Evolutionary conservation across 2,888 invertebrate genomes (phyloP).

Genomic region (Nephrocerus scutellatus): DNA sequence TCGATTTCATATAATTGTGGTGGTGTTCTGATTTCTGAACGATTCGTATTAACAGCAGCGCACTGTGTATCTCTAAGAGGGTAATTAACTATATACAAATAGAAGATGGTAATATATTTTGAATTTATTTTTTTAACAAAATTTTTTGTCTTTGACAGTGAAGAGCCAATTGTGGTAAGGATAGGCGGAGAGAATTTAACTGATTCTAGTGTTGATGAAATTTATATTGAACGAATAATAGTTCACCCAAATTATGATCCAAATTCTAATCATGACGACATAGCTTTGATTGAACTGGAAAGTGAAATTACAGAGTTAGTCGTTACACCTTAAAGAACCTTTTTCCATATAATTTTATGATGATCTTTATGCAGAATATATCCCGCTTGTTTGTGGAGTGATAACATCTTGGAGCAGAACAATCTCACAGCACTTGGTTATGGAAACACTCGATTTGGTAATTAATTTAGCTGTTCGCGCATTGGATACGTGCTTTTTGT

Average conservation of each 20-base stretch:
- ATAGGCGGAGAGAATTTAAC: conserved; percentile 32
- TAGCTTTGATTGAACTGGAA: conserved; percentile 55
- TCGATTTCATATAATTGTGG: conserved; percentile 33
- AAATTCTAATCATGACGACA: conserved; percentile 57
- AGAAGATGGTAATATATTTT: neutral
- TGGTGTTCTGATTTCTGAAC: conserved; percentile 29
- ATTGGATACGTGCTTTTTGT: too few species aligned
- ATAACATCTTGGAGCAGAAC: conserved; percentile 28
- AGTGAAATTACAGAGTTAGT: too few species aligned
- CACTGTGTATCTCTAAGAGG: conserved; percentile 31
- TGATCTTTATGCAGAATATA: too few species aligned
- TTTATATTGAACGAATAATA: conserved; percentile 34
- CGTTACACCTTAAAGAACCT: too few species aligned
- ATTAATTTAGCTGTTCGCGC: too few species aligned
- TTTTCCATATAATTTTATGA: too few species aligned
- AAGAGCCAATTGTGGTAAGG: conserved; percentile 23
- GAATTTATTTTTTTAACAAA: neutral
- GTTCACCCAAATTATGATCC: conserved; percentile 56
- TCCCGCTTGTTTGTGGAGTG: conserved; percentile 53
- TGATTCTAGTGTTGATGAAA: conserved; percentile 15
- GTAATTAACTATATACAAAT: conserved; percentile 16
- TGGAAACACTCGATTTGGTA: conserved; percentile 50
- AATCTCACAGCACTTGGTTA: conserved; percentile 55
- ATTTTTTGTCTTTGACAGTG: conserved; percentile 8
- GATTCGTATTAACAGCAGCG: conserved; percentile 36